Conservation (phyloP, 2,113 vertebrate species). For the Catagonus wagneri region DNA sequence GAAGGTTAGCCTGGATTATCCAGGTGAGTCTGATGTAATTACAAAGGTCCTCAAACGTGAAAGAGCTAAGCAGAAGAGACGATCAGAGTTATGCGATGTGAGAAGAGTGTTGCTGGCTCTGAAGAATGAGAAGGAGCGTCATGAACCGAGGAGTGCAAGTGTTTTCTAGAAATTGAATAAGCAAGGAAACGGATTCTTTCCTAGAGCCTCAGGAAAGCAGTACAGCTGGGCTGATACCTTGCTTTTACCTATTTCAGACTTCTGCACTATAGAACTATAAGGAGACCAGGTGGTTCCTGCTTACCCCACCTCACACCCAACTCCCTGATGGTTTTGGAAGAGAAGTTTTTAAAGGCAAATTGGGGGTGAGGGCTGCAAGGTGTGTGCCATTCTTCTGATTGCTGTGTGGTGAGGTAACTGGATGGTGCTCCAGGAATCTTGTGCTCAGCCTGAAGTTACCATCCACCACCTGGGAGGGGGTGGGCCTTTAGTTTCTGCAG, state of each 20-base stretch:
- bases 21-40: neutral
- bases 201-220: neutral
- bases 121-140: neutral
- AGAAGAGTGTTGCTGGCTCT: neutral
- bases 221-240: neutral
- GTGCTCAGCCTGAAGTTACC: no score
- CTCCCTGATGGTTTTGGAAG: no score
- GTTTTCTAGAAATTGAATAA: neutral
- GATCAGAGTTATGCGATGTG: neutral
- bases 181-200: neutral
- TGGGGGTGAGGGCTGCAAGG: no score
- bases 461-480: neutral
- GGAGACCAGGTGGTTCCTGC: no score
- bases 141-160: neutral
- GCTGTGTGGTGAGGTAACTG: no score
- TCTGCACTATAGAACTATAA: neutral
- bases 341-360: no score
- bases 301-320: no score
- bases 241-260: neutral
- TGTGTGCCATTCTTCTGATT: no score
- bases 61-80: neutral
- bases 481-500: neutral
- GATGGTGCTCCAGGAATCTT: no score
- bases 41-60: neutral
- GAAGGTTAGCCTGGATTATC: neutral